Conservation (phyloP, 2,888 invertebrate genomes). For the Brachypterus glaber region DNA sequence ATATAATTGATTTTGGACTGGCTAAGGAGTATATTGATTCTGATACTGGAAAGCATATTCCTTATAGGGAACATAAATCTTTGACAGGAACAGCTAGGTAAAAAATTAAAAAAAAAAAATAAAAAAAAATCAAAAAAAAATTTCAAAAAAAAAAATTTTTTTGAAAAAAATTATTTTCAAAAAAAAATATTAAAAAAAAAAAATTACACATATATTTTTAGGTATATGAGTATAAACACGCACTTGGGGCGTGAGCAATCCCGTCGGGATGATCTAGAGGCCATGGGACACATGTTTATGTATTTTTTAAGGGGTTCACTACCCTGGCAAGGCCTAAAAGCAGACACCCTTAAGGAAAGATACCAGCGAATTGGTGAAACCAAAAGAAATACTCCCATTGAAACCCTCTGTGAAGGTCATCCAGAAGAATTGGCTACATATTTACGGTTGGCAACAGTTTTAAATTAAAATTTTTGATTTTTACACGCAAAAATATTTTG, state of each 20-base stretch:
- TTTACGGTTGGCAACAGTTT: too few species aligned
- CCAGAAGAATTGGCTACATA: slow-evolving; percentile 97
- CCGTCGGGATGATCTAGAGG: slow-evolving; percentile 97
- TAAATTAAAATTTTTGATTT: too few species aligned
- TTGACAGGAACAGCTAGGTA: slow-evolving; percentile 98
- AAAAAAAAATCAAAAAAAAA: too few species aligned
- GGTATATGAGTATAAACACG: slow-evolving; percentile 99
- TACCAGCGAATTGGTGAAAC: slow-evolving; percentile 99
- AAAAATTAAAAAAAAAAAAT: too few species aligned
- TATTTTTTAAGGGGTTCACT: slow-evolving; percentile 99
- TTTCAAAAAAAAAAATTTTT: too few species aligned
- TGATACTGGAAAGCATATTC: slow-evolving; percentile 99
- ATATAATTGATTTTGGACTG: slow-evolving; percentile 99
- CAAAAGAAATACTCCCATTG: slow-evolving; percentile 96
- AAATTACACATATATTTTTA: too few species aligned
- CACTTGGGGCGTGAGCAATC: slow-evolving; percentile 99
- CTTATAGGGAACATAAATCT: slow-evolving; percentile 99
- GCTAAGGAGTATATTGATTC: slow-evolving; percentile 99
- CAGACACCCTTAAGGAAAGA: slow-evolving; percentile 97
- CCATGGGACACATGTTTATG: slow-evolving; percentile 99
- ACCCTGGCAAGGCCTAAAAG: slow-evolving; percentile 99
- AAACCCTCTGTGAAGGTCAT: slow-evolving; percentile 76
- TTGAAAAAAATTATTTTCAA: too few species aligned
- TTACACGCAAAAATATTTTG: too few species aligned
- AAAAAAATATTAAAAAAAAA: too few species aligned